These are phyloP conservation scores for Dorcus hopei DNA, from an alignment of 2,888 invertebrate genomes.

Conservation along the genomic window DNA sequence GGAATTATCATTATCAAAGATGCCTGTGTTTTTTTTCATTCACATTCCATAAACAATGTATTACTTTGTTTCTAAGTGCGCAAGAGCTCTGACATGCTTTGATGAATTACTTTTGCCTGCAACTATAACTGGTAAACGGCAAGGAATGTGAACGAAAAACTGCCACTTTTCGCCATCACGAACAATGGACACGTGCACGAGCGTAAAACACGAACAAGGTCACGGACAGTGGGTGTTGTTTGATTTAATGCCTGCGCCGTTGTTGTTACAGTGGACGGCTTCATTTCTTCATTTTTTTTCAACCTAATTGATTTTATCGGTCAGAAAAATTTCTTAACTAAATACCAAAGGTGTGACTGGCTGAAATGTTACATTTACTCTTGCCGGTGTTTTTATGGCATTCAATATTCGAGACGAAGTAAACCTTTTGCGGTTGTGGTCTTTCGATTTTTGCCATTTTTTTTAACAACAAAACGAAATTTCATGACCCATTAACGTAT, in stretches of 20 bases:
- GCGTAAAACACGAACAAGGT: neutral
- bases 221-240: neutral
- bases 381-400: neutral
- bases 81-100: too few species aligned
- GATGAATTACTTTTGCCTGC: too few species aligned
- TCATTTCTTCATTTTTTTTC: conserved; percentile 2
- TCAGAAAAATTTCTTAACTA: neutral
- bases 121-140: too few species aligned
- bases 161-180: too few species aligned
- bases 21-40: too few species aligned
- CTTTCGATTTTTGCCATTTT: neutral
- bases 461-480: neutral
- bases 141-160: too few species aligned
- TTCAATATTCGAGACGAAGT: neutral
- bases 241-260: neutral
- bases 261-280: neutral
- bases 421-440: conserved; percentile 1
- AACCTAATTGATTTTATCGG: conserved; percentile 10
- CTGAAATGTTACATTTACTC: neutral
- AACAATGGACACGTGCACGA: too few species aligned
- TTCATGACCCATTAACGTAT: neutral
- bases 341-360: conserved; percentile 6
- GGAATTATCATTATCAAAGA: too few species aligned
- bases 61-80: too few species aligned
- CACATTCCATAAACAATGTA: too few species aligned